Evolutionary conservation across 2,113 vertebrate species (phyloP), one percentile per base, ranked within the genome.

Genomic region (Psephotus haematonotus): DNA sequence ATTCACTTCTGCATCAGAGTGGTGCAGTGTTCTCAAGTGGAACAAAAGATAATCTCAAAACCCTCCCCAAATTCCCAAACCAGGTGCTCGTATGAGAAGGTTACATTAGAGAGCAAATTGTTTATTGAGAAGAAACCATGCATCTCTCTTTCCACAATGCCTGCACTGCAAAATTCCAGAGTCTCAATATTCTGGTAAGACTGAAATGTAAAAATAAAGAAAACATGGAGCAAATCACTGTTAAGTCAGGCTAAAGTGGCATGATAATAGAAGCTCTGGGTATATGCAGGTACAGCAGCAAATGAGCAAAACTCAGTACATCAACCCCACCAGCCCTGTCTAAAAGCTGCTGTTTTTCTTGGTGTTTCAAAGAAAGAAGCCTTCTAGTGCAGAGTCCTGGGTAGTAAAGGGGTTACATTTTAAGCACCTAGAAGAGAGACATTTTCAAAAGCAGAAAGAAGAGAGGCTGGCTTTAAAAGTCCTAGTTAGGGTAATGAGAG

Each of bases 71-170:
- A 55, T 35, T 80, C 29, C n/a, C 23, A 33, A 53, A 41, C 37
- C 11, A 85, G 27, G 11, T 4, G 8, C 9, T 78, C 0, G 0
- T 25, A 53, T 6, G 2, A 14, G n/a, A 46, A 71, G 4, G 19
- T 75, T 68, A 55, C 9, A 20, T 1, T 57, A 23, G 35, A 62
- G 25, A 7, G 11, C 6, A 77, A 41, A 77, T 13, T 31, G 2
- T 1, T 0, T 28, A 47, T 41, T 87, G 19, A 80, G 27, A 88
- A 44, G 27, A 53, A 90, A 43, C 12, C 5, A 9, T 13, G 9
- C 2, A 3, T 23, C 27, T 49, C 9, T 47, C 2, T 70, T 77
- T 70, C 39, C 33, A 46, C 1, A 4, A 31, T 4, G 47, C 31
- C 7, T 88, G 29, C 15, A 18, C 9, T 18, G 19, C 77, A 46